Base-by-base conservation (phyloP, 2,888 invertebrate genomes). In the Drosophila suboccidentalis region DNA sequence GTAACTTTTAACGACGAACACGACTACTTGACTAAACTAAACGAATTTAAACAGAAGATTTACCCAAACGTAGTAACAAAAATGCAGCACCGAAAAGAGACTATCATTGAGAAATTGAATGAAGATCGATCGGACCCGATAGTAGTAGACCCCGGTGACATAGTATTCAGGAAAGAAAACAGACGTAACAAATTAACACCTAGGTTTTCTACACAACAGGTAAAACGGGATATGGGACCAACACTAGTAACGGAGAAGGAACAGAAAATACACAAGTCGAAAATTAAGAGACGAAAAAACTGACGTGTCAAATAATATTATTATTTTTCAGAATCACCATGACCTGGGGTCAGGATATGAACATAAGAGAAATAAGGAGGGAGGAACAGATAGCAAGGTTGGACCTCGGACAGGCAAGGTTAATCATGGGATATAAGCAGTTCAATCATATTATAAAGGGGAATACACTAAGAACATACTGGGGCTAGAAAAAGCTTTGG, bases 311-410 rank as follows among this genome's bases (percentile, higher is more conserved):
- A 44, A 19, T n/a, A 22, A 44, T 44, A 19, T 44, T 44, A 5
- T 44, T 44, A 44, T 44, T 44, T 44, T 44, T 44, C 43, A 22
- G 43, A 44, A 44, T 44, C 43, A 19, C 43, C 43, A 44, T 44
- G 22, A 44, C 19, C 43, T 44, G 43, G 43, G 43, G 43, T 22
- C 43, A 44, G 22, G 43, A 44, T 22, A 22, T 44, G 22, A 44
- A 22, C 43, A 44, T 44, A 22, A 11, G 13, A 44, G 43, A 44
- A 44, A 22, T 44, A 22, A 44, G 43, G 43, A 44, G 43, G 22
- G 43, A 44, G 19, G 43, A 44, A 44, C 43, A 44, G 4, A 44
- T 22, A 44, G 19, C 43, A 44, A 44, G 22, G 19, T 44, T 44
- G 43, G 22, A 44, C 43, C 43, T 44, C 43, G 43, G 43, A 44